Percentiles rank a stretch among this genome's conserved stretches.
Conservation (phyloP, 2,797 vertebrate genomes). For the Gambusia yucatana region DNA sequence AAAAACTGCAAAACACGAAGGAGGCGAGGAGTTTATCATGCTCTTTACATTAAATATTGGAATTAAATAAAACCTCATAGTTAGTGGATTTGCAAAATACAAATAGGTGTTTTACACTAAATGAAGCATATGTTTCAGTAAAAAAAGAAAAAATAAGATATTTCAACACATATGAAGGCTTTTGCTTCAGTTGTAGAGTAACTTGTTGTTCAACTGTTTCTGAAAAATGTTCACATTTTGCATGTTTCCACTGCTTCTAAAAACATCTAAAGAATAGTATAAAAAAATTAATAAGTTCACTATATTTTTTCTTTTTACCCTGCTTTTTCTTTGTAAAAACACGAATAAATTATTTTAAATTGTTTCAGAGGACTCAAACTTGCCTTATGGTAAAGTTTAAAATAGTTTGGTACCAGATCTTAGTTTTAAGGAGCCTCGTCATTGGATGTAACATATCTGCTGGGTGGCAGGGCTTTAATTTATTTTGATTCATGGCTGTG, state of each 20-base stretch:
- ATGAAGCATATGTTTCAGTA: background rate
- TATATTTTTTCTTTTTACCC: background rate
- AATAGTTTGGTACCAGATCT: constrained; percentile 6
- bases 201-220: background rate
- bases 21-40: constrained; percentile 7
- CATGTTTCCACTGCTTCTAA: too few relatives aligned
- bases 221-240: too few relatives aligned
- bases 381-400: constrained; percentile 1
- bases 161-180: background rate
- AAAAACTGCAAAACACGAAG: background rate
- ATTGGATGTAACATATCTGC: constrained; percentile 50
- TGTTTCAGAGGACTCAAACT: background rate
- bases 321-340: background rate
- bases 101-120: background rate
- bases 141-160: too few relatives aligned
- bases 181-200: background rate
- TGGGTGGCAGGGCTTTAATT: constrained; percentile 61
- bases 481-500: constrained; percentile 68
- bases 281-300: background rate
- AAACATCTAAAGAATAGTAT: background rate
- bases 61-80: constrained; percentile 7
- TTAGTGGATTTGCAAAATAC: background rate
- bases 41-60: constrained; percentile 6
- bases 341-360: background rate
- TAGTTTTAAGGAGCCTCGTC: constrained; percentile 21